A percentile compares a stretch with the other conserved stretches of the same genome.
phyloP scores from a whole-genome alignment of 2,113 vertebrate species.

The Tachysurus fulvidraco region DNA sequence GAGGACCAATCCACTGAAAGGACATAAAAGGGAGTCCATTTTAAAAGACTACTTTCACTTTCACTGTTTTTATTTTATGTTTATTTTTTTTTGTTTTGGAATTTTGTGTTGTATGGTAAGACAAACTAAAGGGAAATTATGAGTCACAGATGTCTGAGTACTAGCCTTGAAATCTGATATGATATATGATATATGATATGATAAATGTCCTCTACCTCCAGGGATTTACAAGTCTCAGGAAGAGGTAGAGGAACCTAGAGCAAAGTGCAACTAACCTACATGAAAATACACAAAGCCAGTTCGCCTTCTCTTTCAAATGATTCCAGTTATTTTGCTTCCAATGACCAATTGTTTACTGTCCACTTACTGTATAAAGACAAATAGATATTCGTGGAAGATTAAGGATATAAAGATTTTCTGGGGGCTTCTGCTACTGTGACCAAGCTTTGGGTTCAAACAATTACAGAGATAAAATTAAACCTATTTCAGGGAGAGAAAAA shows the following conservation, averaged over 20 bases:
- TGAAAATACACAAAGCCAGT: not conserved
- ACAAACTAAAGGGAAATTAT: not conserved
- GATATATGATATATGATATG: not conserved
- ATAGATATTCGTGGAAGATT: not conserved
- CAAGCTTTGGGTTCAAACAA: not conserved
- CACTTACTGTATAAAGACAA: not conserved
- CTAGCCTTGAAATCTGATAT: not conserved
- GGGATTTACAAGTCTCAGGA: not conserved
- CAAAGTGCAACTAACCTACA: not conserved
- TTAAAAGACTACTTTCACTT: not conserved
- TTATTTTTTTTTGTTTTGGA: not conserved
- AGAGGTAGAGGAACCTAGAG: not conserved
- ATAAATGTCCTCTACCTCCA: not conserved
- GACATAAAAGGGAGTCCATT: not conserved
- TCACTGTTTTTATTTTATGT: not conserved
- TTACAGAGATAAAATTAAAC: not conserved
- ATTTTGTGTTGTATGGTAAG: not conserved
- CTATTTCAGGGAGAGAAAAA: not conserved
- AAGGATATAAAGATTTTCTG: not conserved
- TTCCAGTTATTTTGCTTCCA: not conserved
- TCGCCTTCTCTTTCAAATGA: not conserved
- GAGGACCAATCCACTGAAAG: not conserved
- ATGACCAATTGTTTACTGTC: not conserved
- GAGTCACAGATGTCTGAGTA: not conserved
- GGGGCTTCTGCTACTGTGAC: slow-evolving; percentile 10